Evolutionary conservation across 2,113 vertebrate genomes (phyloP), one percentile per base, ranked within the genome.

Genomic region (Podarcis raffonei): DNA sequence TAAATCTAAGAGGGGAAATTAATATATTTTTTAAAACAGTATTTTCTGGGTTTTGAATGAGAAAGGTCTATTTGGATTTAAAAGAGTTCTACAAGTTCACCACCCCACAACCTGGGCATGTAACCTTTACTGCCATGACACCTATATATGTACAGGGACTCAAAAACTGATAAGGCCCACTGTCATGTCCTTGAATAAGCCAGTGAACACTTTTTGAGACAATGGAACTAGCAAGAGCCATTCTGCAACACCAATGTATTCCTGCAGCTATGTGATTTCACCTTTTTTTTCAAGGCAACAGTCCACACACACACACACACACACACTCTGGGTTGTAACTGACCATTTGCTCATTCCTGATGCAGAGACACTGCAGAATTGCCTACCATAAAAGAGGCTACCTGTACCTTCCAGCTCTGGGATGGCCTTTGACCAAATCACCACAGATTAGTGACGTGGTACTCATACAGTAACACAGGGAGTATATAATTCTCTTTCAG

Each of bases 1-100:
- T 82, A 99, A 94, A 94, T 98, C 99, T 99, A 93, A 32, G 48
- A 77, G 71, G 85, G 68, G 91, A 84, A 12, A 62, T 88, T 6
- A 53, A 53, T 53, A 53, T 42, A 6, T 39, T 27, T 48, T 69
- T 65, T 75, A 42, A 1, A 75, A 16, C 9, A 68, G 30, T 78
- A 85, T 65, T 83, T n/a, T 15, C 39, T 1, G 39, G 82, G 30
- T 11, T 59, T n/a, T 48, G 78, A 37, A 76, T 15, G 83, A 30
- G 39, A 68, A 83, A 3, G 20, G 1, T 68, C 65, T 18, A 30
- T 42, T 57, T 57, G 42, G 4, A 35, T 74, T 84, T 53, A 84
- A 69, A 48, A n/a, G 22, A 12, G 4, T 18, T 35, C 15, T 32
- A 59, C 18, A 59, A 32, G 79, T 16, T 39, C 37, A 83, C 35